Evolutionary conservation across 2,888 invertebrate genomes (phyloP), one percentile per base, ranked within the genome.

Genomic region (Drosophila koepferae): DNA sequence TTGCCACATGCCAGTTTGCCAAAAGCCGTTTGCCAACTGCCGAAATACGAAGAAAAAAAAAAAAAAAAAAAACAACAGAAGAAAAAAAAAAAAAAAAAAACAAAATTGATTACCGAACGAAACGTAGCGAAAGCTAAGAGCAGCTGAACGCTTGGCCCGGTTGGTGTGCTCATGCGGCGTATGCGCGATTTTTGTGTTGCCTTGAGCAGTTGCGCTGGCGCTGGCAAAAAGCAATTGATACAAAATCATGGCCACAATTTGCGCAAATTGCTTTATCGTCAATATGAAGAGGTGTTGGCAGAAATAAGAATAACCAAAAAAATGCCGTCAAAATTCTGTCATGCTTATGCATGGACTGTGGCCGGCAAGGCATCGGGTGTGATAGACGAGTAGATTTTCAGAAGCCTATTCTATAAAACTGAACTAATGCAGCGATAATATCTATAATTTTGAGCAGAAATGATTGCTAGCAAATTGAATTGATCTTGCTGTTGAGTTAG

Each of bases 241-340:
- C 78, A 87, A 89, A 85, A 89, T 85, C 85, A 89, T 81, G 76
- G 85, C 71, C 71, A 70, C 87, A 89, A 81, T 82, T 80, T 80
- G 70, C 58, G 70, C 72, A 84, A 84, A 84, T 89, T 86, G 84
- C 82, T 80, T 80, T 81, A 83, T 76, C 67, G 72, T 28, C 61
- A 60, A 44, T 40, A 46, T 55, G 48, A 40, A 51, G 55, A 34
- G 63, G 58, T 59, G 74, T 28, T 20, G 63, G 53, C 38, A 61
- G 41, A 41, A 41, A 41, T n/a, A 41, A 41, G 1, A 41, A 7
- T 6, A 40, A 28, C 2, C 2, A 2, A 23, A 23, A 69, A 38
- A 67, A 20, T 53, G 81, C 72, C 69, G 81, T 76, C 69, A 80
- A 76, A 80, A 69, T 75, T 63, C 61, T 69, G 70, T 67, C 76